phyloP scores from a whole-genome alignment of 2,113 vertebrate genomes.

The Corvus cornix region DNA sequence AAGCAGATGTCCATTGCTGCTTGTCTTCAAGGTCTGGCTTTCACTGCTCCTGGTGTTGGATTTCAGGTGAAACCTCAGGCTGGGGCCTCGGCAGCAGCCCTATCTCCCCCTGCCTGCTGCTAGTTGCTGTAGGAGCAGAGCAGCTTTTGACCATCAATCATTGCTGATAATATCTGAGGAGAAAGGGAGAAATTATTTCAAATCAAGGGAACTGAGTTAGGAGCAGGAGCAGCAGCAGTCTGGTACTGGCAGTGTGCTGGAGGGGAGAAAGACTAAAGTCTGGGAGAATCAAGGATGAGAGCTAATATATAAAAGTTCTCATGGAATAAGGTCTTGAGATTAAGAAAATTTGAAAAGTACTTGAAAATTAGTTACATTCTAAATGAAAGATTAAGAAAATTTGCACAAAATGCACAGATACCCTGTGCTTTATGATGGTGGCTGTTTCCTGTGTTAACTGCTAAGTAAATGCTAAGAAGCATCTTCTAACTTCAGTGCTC shows the following conservation, averaged over 20 bases:
- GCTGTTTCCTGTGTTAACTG: neutral
- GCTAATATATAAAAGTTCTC: neutral
- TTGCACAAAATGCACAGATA: neutral
- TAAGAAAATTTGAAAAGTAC: neutral
- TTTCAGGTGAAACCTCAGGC: neutral
- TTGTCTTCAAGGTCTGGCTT: neutral
- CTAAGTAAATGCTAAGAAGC: neutral
- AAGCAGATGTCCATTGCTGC: neutral
- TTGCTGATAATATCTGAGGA: slow-evolving; percentile 20
- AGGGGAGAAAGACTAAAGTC: neutral
- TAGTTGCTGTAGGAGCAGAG: neutral
- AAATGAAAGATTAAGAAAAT: neutral
- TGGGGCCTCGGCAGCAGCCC: neutral
- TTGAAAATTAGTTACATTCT: neutral
- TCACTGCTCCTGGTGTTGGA: neutral
- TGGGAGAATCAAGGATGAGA: neutral
- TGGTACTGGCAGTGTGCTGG: neutral
- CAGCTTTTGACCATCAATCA: slow-evolving; percentile 27
- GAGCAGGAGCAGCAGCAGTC: neutral
- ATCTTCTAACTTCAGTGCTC: neutral
- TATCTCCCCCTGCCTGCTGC: neutral
- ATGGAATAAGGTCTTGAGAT: neutral
- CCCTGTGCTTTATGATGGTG: neutral
- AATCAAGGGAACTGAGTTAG: neutral
- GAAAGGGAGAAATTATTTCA: slow-evolving; percentile 48